A percentile compares a stretch with the other conserved stretches of the same genome.
Evolutionary conservation across 2,888 invertebrate species (phyloP).

Genomic region (Hemicrepidius hirtus): DNA sequence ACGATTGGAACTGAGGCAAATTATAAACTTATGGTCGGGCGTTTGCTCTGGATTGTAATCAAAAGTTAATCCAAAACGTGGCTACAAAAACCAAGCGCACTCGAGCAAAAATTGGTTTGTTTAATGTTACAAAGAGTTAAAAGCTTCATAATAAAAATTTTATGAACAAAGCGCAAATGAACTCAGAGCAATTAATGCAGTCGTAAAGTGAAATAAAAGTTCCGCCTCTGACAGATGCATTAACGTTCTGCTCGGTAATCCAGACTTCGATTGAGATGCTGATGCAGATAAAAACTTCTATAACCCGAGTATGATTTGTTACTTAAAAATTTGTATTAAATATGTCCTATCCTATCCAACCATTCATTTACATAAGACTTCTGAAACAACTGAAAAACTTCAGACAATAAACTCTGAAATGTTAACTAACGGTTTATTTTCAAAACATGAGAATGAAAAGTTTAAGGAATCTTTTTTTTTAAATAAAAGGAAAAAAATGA

Average conservation of each 20-base stretch:
- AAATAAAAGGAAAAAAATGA: too few species aligned
- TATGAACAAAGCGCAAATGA: constrained; percentile 53
- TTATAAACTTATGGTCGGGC: constrained; percentile 38
- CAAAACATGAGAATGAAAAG: too few species aligned
- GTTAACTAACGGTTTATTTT: too few species aligned
- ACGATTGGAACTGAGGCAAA: constrained; percentile 39
- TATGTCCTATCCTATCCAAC: not conserved
- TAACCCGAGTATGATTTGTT: constrained; percentile 63
- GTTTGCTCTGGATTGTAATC: constrained; percentile 38
- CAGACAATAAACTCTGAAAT: too few species aligned
- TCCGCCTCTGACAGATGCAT: constrained; percentile 68
- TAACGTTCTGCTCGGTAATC: constrained; percentile 65
- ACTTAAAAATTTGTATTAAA: constrained; percentile 18
- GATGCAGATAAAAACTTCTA: constrained; percentile 63
- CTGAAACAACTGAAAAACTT: too few species aligned
- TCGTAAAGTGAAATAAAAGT: constrained; percentile 64
- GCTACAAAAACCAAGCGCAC: constrained; percentile 29
- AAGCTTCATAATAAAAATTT: constrained; percentile 52
- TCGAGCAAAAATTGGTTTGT: constrained; percentile 48
- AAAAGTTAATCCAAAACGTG: constrained; percentile 34
- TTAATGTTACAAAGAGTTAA: constrained; percentile 50
- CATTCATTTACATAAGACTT: not conserved
- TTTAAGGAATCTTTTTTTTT: too few species aligned
- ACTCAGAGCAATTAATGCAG: constrained; percentile 64
- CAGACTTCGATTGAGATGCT: constrained; percentile 66